Conservation (phyloP, 2,113 vertebrate genomes). For the Rhynchomys soricoides region DNA sequence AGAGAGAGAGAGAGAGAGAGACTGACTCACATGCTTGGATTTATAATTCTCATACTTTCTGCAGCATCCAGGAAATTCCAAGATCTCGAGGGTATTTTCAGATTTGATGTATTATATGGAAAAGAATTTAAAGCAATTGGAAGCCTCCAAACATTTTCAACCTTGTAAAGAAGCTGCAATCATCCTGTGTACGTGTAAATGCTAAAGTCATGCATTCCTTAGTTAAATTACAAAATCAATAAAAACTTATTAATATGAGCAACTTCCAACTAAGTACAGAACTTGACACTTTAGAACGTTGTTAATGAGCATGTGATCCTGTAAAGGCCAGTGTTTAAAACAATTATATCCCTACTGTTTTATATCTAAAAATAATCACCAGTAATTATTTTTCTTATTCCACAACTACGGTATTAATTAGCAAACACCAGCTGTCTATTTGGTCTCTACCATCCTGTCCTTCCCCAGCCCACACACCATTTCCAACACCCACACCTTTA, state of each 20-base stretch:
- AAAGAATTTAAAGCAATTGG: background rate
- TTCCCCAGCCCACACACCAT: background rate
- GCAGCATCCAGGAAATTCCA: background rate
- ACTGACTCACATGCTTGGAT: background rate
- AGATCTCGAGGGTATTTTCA: constrained; percentile 3
- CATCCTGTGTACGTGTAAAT: constrained; percentile 22
- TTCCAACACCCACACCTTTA: background rate
- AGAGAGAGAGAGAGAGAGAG: no score
- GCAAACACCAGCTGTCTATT: constrained; percentile 25
- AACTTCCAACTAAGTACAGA: background rate
- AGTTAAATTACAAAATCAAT: background rate
- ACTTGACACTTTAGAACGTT: constrained; percentile 59
- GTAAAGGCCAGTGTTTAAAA: constrained; percentile 53
- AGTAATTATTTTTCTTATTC: constrained; percentile 48
- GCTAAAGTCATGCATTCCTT: background rate
- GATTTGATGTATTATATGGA: constrained; percentile 5
- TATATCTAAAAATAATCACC: constrained; percentile 63
- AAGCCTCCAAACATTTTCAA: background rate
- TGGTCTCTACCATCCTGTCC: background rate
- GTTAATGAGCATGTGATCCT: constrained; percentile 38
- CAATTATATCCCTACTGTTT: background rate
- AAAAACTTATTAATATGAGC: constrained; percentile 9
- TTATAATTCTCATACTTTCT: background rate
- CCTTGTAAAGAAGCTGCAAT: background rate
- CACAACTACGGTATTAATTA: constrained; percentile 58